Conservation (phyloP, 35 echinoderm and acorn worm species). For the Patiria miniata region DNA sequence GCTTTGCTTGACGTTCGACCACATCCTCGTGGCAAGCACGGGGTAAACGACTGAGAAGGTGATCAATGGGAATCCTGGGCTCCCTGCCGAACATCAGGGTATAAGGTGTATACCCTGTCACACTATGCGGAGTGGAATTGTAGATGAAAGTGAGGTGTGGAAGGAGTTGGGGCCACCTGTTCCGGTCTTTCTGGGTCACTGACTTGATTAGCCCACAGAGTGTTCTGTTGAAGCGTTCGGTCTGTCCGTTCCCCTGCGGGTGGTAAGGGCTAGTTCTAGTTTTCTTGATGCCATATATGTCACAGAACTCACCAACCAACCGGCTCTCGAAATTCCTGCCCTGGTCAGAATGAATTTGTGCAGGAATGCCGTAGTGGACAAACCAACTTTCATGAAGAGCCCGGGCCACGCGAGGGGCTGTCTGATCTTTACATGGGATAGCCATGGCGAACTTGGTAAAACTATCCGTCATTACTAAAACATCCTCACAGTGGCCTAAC, state of each 20-base stretch:
- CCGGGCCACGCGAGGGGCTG: conserved; percentile 44
- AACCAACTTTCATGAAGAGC: conserved; percentile 50
- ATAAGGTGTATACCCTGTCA: conserved; percentile 38
- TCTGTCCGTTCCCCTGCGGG: too few relatives aligned
- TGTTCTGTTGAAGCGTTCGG: too few relatives aligned
- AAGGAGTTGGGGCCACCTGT: conserved; percentile 41
- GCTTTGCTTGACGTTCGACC: conserved; percentile 16
- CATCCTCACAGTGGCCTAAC: conserved; percentile 48
- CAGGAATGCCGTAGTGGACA: conserved; percentile 55
- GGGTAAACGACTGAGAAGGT: neutral
- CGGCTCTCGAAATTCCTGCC: conserved; percentile 53
- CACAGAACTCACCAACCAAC: conserved; percentile 37
- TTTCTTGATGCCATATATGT: conserved; percentile 50
- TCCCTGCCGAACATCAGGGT: conserved; percentile 61
- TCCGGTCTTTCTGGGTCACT: neutral
- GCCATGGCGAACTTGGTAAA: conserved; percentile 63
- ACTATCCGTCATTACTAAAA: conserved; percentile 58
- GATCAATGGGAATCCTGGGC: conserved; percentile 48
- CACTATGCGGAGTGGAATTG: conserved; percentile 50
- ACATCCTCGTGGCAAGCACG: conserved; percentile 5
- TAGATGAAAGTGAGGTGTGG: conserved; percentile 55
- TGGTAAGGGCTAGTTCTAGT: too few relatives aligned
- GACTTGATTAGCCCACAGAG: conserved; percentile 62
- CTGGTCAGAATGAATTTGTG: conserved; percentile 58
- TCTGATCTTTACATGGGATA: conserved; percentile 54